phyloP scores from a whole-genome alignment of 2,113 vertebrate genomes.

The Lepus europaeus region DNA sequence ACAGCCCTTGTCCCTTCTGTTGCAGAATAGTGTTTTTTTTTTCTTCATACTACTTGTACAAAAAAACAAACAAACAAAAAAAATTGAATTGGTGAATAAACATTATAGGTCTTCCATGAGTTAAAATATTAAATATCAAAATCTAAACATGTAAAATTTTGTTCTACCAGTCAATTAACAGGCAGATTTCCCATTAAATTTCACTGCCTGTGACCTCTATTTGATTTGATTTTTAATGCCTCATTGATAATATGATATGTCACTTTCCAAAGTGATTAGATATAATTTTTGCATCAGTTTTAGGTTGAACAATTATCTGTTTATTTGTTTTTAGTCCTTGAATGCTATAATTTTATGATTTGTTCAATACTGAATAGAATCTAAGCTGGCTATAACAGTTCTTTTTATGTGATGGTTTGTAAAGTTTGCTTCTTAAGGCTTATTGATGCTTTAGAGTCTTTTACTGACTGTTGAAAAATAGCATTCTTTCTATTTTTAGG shows the following conservation, averaged over 20 bases:
- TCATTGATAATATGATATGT: not conserved
- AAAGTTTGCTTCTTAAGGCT: not conserved
- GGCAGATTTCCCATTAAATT: not conserved
- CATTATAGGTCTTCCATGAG: not conserved
- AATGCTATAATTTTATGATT: not conserved
- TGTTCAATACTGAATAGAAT: not conserved
- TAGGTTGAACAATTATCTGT: not conserved
- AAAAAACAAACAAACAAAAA: no score
- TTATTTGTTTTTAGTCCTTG: not conserved
- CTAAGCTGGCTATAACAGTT: not conserved
- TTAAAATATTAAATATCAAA: conserved; percentile 1
- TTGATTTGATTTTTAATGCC: not conserved
- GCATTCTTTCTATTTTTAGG: not conserved
- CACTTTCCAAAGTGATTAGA: not conserved
- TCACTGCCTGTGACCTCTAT: not conserved
- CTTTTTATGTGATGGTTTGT: not conserved
- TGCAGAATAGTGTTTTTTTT: no score
- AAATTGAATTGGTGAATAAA: not conserved
- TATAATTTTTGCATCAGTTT: not conserved
- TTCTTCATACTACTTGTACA: not conserved
- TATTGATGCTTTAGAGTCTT: not conserved
- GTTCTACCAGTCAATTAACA: not conserved
- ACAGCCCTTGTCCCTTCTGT: no score
- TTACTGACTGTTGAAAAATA: not conserved
- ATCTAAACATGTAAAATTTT: not conserved